Conservation (phyloP, 2,888 invertebrate species). For the Cheilosia scutellata region DNA sequence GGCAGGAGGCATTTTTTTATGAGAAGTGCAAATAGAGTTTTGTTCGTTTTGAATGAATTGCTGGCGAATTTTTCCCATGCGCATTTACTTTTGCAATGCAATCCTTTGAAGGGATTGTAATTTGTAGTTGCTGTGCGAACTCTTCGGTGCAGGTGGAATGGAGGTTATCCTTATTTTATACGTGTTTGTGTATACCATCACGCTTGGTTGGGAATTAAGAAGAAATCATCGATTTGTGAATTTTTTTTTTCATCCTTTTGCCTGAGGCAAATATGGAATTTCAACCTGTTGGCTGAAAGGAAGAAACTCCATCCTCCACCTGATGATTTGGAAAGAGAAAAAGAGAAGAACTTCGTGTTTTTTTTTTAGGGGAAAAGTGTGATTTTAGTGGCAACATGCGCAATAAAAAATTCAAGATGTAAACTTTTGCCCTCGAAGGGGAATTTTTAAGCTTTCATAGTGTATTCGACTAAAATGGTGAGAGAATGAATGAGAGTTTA, state of each 20-base stretch:
- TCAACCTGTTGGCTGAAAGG: constrained; percentile 70
- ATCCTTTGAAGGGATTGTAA: constrained; percentile 1
- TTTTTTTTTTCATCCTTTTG: constrained; percentile 17
- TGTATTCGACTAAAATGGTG: not conserved
- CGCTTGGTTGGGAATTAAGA: constrained; percentile 25
- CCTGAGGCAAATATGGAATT: constrained; percentile 14
- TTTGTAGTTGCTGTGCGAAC: not conserved
- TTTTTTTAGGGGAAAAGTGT: not conserved
- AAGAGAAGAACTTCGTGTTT: not conserved
- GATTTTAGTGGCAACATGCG: constrained; percentile 5
- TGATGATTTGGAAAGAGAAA: constrained; percentile 55
- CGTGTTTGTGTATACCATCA: constrained; percentile 17
- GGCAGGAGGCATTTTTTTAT: constrained; percentile 5
- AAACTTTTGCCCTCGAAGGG: constrained; percentile 1
- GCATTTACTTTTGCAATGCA: constrained; percentile 14
- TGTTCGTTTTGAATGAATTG: not conserved
- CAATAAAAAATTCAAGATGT: not conserved
- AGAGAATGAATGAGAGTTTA: not conserved
- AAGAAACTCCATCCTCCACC: constrained; percentile 59
- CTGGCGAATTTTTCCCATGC: constrained; percentile 49
- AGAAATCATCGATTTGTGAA: constrained; percentile 47
- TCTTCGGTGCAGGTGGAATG: constrained; percentile 15
- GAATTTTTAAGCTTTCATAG: constrained; percentile 31
- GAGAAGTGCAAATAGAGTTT: constrained; percentile 16
- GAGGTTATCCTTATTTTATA: not conserved